Evolutionary conservation across 2,888 invertebrate species (phyloP).

Genomic region (Cabera pusaria): DNA sequence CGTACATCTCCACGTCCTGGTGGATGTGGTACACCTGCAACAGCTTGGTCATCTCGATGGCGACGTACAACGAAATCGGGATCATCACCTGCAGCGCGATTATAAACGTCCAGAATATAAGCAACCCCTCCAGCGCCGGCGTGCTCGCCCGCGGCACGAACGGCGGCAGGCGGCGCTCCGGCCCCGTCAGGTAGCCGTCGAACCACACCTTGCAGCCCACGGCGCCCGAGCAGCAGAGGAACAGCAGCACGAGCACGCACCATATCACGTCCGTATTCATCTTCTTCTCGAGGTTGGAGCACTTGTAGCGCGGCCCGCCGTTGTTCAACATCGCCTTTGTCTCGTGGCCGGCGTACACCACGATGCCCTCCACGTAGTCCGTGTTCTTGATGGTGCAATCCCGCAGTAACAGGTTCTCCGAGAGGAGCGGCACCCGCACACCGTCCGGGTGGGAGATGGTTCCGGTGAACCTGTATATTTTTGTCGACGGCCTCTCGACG

Average conservation of each 20-base stretch:
- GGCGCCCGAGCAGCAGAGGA: slow-evolving; percentile 95
- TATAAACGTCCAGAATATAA: slow-evolving; percentile 97
- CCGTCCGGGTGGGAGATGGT: slow-evolving; percentile 92
- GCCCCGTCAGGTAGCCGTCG: slow-evolving; percentile 72
- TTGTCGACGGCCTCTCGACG: slow-evolving; percentile 97
- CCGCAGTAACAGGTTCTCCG: slow-evolving; percentile 95
- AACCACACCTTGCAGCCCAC: slow-evolving; percentile 96
- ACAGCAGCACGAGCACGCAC: slow-evolving; percentile 96
- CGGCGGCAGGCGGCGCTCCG: slow-evolving; percentile 80
- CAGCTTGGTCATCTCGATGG: slow-evolving; percentile 97
- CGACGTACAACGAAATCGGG: slow-evolving; percentile 97
- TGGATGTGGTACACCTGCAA: slow-evolving; percentile 98
- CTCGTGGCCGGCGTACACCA: slow-evolving; percentile 98
- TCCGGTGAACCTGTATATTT: slow-evolving; percentile 97
- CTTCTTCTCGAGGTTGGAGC: slow-evolving; percentile 94
- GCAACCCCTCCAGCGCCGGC: slow-evolving; percentile 89
- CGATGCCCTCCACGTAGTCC: slow-evolving; percentile 97
- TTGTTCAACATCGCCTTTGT: slow-evolving; percentile 99
- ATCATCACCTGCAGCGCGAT: slow-evolving; percentile 99
- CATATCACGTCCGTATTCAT: slow-evolving; percentile 98
- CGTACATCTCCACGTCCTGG: slow-evolving; percentile 94
- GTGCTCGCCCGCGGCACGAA: slow-evolving; percentile 86
- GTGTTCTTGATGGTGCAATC: slow-evolving; percentile 98
- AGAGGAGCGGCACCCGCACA: slow-evolving; percentile 90
- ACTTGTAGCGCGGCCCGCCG: slow-evolving; percentile 96